Percentiles rank a stretch among this genome's conserved stretches.
These are phyloP conservation scores for Jordanella pulchra DNA, from an alignment of 2,797 vertebrate genomes.

Conservation along the genomic window DNA sequence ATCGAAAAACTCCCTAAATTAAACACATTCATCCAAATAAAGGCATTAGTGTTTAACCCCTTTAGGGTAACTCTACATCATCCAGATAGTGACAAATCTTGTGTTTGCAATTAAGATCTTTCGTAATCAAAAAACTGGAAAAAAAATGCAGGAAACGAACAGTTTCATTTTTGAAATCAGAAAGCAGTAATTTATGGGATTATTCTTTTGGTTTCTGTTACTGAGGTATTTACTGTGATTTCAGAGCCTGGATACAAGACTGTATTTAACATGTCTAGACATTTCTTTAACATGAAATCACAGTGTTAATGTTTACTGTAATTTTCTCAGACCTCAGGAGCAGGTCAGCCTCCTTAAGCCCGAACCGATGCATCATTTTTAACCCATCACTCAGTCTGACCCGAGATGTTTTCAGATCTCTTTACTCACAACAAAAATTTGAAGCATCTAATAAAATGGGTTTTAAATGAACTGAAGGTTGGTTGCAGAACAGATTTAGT, in stretches of 20 bases:
- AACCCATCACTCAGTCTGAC: too few relatives aligned
- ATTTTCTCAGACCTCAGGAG: neutral
- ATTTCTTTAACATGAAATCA: neutral
- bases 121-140: neutral
- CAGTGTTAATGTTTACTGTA: neutral
- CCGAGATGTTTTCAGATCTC: too few relatives aligned
- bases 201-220: slow-evolving; percentile 1
- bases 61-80: too few relatives aligned
- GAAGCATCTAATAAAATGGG: too few relatives aligned
- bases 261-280: slow-evolving; percentile 32
- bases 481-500: too few relatives aligned
- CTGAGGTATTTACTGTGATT: neutral
- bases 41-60: too few relatives aligned
- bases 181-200: neutral
- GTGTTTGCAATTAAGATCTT: neutral
- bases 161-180: neutral
- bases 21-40: too few relatives aligned
- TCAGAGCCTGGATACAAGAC: neutral
- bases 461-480: too few relatives aligned
- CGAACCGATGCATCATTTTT: neutral
- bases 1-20: neutral
- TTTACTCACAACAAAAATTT: too few relatives aligned
- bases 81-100: neutral
- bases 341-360: neutral
- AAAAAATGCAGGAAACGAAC: neutral